Evolutionary conservation across 2,797 vertebrate species (phyloP).

Genomic region (Sternotherus odoratus): DNA sequence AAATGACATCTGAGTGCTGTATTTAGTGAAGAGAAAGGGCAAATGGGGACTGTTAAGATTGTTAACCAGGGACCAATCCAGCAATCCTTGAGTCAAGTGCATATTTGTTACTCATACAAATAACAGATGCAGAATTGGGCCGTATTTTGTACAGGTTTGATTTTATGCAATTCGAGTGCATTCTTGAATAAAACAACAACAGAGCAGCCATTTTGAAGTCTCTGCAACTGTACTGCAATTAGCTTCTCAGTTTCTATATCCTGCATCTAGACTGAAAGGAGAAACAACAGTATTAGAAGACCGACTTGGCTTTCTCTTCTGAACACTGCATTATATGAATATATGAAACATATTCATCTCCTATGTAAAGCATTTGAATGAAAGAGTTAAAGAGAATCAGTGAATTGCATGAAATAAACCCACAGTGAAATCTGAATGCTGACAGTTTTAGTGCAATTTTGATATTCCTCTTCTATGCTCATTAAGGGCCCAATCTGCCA

Average conservation of each 20-base stretch:
- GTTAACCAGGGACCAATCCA: slow-evolving; percentile 15
- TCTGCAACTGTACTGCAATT: slow-evolving; percentile 55
- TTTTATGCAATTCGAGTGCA: slow-evolving; percentile 30
- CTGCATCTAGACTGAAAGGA: slow-evolving; percentile 57
- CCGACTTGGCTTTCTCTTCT: slow-evolving; percentile 64
- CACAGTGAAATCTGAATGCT: slow-evolving; percentile 31
- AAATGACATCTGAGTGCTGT: not conserved
- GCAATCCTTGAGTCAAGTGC: not conserved
- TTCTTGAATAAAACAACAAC: slow-evolving; percentile 12
- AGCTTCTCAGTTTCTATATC: slow-evolving; percentile 45
- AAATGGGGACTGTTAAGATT: slow-evolving; percentile 1
- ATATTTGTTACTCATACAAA: not conserved
- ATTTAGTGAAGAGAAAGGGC: slow-evolving; percentile 13
- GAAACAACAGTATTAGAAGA: slow-evolving; percentile 54
- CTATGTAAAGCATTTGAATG: not conserved
- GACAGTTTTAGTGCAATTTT: slow-evolving; percentile 59
- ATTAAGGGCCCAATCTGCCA: slow-evolving; percentile 45
- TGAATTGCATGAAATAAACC: slow-evolving; percentile 60
- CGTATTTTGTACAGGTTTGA: slow-evolving; percentile 37
- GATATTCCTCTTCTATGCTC: slow-evolving; percentile 46
- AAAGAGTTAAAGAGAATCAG: slow-evolving; percentile 40
- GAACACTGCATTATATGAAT: slow-evolving; percentile 70
- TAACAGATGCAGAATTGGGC: slow-evolving; percentile 16
- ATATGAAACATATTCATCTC: slow-evolving; percentile 57
- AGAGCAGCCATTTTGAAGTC: slow-evolving; percentile 60